A percentile compares a stretch with the other conserved stretches of the same genome.
Evolutionary conservation across 2,113 vertebrate genomes (phyloP).

Genomic region (Phalacrocorax brasilianus): DNA sequence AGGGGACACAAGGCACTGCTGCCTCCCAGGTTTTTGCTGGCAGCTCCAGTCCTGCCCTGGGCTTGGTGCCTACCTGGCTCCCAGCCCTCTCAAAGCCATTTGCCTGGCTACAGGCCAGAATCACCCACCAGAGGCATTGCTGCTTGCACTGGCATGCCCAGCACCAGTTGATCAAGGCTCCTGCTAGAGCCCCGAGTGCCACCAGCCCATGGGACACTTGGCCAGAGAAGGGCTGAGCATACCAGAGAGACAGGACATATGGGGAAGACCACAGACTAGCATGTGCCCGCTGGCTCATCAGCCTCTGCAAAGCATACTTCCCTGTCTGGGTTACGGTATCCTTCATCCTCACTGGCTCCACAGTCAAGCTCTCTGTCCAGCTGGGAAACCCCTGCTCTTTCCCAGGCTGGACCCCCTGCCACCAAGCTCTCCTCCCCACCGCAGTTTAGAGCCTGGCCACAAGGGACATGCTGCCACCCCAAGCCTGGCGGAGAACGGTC

Average conservation of each 20-base stretch:
- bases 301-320: background rate
- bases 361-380: background rate
- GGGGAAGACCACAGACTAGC: background rate
- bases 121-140: background rate
- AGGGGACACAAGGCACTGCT: background rate
- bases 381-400: background rate
- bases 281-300: background rate
- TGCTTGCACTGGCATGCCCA: background rate
- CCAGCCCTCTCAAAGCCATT: background rate
- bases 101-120: background rate
- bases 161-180: background rate
- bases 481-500: background rate
- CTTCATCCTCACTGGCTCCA: background rate
- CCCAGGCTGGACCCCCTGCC: background rate
- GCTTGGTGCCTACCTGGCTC: background rate
- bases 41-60: background rate
- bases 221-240: background rate
- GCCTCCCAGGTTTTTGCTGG: background rate
- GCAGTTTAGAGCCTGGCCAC: accelerated
- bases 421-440: background rate
- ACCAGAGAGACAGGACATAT: background rate
- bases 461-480: background rate
- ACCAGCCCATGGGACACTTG: background rate
- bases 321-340: background rate
- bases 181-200: background rate